Percentiles rank a stretch among this genome's conserved stretches.
Evolutionary conservation across 2,888 invertebrate genomes (phyloP).

Genomic region (Phaedon cochleariae): DNA sequence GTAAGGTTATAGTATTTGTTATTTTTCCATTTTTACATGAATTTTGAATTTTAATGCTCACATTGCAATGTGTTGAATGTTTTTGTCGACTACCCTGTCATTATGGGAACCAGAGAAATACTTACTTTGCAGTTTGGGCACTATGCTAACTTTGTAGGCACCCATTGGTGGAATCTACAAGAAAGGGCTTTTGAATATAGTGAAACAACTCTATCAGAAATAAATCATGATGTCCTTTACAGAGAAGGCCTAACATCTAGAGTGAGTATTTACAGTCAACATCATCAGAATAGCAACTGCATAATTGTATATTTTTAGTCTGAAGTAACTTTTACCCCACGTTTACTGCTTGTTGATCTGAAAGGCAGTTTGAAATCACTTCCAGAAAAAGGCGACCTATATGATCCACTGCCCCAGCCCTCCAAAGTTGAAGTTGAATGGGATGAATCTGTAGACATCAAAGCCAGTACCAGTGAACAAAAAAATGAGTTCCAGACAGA

Average conservation of each 20-base stretch:
- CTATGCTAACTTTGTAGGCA: conserved; percentile 89
- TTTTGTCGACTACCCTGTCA: neutral
- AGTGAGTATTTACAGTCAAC: no score
- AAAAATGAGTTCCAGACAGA: conserved; percentile 77
- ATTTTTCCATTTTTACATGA: no score
- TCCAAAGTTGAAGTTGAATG: conserved; percentile 49
- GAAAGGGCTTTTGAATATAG: conserved; percentile 80
- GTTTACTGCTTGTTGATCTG: conserved; percentile 82
- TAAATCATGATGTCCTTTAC: conserved; percentile 85
- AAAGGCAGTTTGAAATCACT: conserved; percentile 80
- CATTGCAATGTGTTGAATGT: no score
- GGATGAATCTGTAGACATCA: conserved; percentile 68
- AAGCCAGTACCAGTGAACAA: conserved; percentile 64
- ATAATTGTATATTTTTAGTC: no score
- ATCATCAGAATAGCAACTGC: no score
- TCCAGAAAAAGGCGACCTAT: conserved; percentile 74
- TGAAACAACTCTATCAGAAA: conserved; percentile 69
- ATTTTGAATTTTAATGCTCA: no score
- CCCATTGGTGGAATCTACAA: conserved; percentile 96
- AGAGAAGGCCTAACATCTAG: conserved; percentile 78
- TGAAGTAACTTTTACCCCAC: conserved; percentile 85
- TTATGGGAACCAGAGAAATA: conserved; percentile 71
- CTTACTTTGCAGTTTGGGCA: conserved; percentile 90
- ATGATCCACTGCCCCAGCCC: conserved; percentile 57
- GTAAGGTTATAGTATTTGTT: no score